These are phyloP conservation scores for Eugnorisma glareosa DNA, from an alignment of 2,888 invertebrate species.

Conservation along the genomic window DNA sequence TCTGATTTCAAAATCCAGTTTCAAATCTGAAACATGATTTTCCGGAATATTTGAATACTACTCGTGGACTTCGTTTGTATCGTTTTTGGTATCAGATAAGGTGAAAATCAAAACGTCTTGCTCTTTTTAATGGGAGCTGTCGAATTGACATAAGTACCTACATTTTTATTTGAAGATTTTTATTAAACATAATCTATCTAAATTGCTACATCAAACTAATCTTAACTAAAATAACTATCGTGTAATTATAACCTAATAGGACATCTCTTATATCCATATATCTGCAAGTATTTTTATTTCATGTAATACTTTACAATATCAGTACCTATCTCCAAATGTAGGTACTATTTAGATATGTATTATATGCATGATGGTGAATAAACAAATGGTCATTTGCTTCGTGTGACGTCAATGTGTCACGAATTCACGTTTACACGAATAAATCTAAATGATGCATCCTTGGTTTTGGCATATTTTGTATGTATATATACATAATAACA, in stretches of 20 bases:
- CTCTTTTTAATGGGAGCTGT: background rate
- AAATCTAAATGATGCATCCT: slow-evolving; percentile 49
- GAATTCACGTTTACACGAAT: slow-evolving; percentile 26
- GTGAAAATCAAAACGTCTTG: background rate
- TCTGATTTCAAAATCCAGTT: background rate
- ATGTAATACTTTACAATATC: background rate
- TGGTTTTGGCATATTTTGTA: slow-evolving; percentile 22
- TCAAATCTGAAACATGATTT: background rate
- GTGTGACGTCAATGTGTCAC: slow-evolving; percentile 43
- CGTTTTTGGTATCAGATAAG: background rate
- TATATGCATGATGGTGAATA: slow-evolving; percentile 35
- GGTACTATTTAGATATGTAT: slow-evolving; percentile 31
- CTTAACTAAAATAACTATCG: background rate
- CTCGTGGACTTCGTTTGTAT: background rate
- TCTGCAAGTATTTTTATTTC: background rate
- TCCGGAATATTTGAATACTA: too few species aligned
- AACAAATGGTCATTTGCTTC: slow-evolving; percentile 17
- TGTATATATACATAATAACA: background rate
- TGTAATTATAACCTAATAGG: background rate
- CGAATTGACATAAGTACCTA: background rate
- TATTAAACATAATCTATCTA: background rate
- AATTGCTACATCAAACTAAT: background rate
- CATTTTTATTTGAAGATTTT: background rate
- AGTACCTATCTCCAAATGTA: background rate
- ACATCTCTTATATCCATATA: background rate